Evolutionary conservation across 2,888 invertebrate genomes (phyloP), one percentile per base, ranked within the genome.

Genomic region (Nesidiocoris tenuis): DNA sequence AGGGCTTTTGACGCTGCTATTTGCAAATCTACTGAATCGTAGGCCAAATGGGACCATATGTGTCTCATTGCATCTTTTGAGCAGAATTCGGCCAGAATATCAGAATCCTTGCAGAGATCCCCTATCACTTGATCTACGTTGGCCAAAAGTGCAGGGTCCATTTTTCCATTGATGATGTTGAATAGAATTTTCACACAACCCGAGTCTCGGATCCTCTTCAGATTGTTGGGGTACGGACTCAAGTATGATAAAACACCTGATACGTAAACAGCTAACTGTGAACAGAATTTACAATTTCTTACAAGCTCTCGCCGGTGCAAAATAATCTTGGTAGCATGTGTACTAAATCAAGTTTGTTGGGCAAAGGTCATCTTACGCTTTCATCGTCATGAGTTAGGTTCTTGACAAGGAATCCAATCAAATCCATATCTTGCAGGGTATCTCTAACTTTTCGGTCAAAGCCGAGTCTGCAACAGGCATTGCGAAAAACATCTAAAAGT

Each of bases 61-160:
- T 64, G 72, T 16, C 64, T 54, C 1, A 76, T 25, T 23, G 71
- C 76, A 17, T 76, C 76, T 2, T 55, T 71, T 2, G 22, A 21
- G n/a, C 65, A 59, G 17, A 75, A 68, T 68, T 68, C 68, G 9
- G 25, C 23, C 39, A 76, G 22, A 17, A 71, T n/a, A 17, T 7
- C 64, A 5, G 71, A 64, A 22, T 76, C 65, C 18, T 76, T 61
- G 54, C 57, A 61, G 1, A 71, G 56, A 54, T 72, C 71, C 5
- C 76, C 76, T 22, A 76, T 64, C 17, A 72, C 61, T 24, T 39
- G 55, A 24, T 70, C 76, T 0, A 72, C 76, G 22, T 76, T 71
- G 1, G 71, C 64, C 64, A 76, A 18, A 1, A 76, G 25, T 1
- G 61, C 64, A 1, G 71, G 18, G 23, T 65, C 54, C 64, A 63